phyloP scores from a whole-genome alignment of 2,113 vertebrate species.

The Sula dactylatra region DNA sequence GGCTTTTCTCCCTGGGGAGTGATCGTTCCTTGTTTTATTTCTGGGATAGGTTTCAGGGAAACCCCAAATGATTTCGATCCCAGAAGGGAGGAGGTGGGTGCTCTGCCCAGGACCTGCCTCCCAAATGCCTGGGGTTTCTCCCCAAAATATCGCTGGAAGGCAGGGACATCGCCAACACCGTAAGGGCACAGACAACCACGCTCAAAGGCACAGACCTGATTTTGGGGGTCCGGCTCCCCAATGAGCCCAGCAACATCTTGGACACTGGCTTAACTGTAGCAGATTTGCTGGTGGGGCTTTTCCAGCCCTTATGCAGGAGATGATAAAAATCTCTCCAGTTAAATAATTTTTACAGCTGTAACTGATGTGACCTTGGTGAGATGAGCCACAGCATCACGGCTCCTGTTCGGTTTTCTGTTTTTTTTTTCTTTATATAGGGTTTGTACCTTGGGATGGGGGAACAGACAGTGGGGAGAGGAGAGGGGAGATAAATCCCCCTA shows the following conservation, averaged over 20 bases:
- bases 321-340: background rate
- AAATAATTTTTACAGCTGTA: background rate
- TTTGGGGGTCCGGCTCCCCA: background rate
- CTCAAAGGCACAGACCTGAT: accelerated
- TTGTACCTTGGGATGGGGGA: background rate
- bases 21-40: background rate
- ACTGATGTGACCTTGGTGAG: background rate
- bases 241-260: accelerated
- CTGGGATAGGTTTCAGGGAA: background rate
- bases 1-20: accelerated
- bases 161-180: background rate
- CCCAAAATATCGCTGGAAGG: accelerated
- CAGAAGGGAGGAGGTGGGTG: background rate
- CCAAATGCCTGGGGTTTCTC: background rate
- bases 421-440: background rate
- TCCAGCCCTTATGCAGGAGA: background rate
- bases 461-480: background rate
- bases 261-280: background rate
- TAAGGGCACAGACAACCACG: background rate
- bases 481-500: background rate
- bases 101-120: background rate
- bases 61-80: background rate
- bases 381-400: background rate
- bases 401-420: background rate
- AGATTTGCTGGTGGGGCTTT: background rate